Evolutionary conservation across 2,888 invertebrate genomes (phyloP).

Genomic region (Polydrusus tereticollis): DNA sequence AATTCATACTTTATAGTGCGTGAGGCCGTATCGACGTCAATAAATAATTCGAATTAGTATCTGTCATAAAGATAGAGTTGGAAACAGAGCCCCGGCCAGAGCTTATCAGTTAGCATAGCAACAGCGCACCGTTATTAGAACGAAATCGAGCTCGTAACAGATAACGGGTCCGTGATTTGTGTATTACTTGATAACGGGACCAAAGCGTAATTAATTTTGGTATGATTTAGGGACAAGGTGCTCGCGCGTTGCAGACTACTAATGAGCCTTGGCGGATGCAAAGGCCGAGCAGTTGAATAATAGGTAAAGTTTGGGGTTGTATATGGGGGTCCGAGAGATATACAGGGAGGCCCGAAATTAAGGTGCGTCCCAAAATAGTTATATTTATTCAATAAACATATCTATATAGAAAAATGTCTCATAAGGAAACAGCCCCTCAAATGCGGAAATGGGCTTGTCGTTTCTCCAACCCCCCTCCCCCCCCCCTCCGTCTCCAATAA

Average conservation of each 20-base stretch:
- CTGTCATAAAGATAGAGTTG: constrained; percentile 53
- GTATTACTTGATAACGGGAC: constrained; percentile 65
- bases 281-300: neutral
- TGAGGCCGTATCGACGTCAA: constrained; percentile 46
- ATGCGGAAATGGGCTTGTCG: too few relatives aligned
- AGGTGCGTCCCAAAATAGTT: too few relatives aligned
- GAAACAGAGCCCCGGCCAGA: constrained; percentile 50
- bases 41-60: constrained; percentile 57
- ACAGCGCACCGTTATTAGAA: constrained; percentile 62
- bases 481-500: too few relatives aligned
- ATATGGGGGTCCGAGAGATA: too few relatives aligned
- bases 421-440: too few relatives aligned
- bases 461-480: too few relatives aligned
- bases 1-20: constrained; percentile 38
- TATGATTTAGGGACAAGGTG: constrained; percentile 59
- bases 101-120: constrained; percentile 57
- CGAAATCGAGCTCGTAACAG: constrained; percentile 62
- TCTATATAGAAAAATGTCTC: too few relatives aligned
- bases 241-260: constrained; percentile 32
- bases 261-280: constrained; percentile 28
- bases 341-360: too few relatives aligned
- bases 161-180: constrained; percentile 65
- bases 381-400: too few relatives aligned
- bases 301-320: constrained; percentile 11
- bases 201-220: constrained; percentile 66